phyloP scores from a whole-genome alignment of 1,140 invertebrate species.

The Lepidostoma basale region DNA sequence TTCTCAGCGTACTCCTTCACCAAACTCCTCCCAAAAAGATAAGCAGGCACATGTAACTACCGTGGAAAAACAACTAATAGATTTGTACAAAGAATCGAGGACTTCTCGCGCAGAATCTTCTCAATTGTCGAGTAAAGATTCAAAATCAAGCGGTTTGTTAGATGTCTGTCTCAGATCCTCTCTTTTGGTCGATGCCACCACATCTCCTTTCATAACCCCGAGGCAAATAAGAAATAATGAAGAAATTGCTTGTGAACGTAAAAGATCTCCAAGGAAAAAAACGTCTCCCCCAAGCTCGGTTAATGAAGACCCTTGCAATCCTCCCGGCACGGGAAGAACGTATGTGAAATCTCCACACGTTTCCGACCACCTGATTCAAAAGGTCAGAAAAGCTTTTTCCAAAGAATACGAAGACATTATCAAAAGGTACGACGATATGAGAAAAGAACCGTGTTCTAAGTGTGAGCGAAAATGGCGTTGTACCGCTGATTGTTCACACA shows the following conservation, averaged over 20 bases:
- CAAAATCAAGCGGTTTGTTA: no score
- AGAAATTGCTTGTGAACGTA: neutral
- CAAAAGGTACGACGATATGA: neutral
- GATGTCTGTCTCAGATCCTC: no score
- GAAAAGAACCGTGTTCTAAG: neutral
- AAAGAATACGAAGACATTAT: slow-evolving; percentile 27
- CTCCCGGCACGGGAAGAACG: neutral
- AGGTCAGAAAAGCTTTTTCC: slow-evolving; percentile 8
- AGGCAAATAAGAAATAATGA: neutral
- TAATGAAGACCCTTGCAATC: neutral
- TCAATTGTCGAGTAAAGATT: no score
- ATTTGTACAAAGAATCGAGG: no score
- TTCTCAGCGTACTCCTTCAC: no score
- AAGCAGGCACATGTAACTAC: no score
- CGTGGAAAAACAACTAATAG: no score
- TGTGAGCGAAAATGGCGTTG: neutral
- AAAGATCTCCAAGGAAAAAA: neutral
- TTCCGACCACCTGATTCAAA: neutral
- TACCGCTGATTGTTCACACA: neutral
- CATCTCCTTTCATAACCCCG: slow-evolving; percentile 12
- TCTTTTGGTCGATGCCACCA: slow-evolving; percentile 7
- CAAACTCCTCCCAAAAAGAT: no score
- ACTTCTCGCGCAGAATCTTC: no score
- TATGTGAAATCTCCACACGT: neutral
- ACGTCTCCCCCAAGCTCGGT: neutral